phyloP scores from a whole-genome alignment of 2,113 vertebrate species.

The Megalops atlanticus region DNA sequence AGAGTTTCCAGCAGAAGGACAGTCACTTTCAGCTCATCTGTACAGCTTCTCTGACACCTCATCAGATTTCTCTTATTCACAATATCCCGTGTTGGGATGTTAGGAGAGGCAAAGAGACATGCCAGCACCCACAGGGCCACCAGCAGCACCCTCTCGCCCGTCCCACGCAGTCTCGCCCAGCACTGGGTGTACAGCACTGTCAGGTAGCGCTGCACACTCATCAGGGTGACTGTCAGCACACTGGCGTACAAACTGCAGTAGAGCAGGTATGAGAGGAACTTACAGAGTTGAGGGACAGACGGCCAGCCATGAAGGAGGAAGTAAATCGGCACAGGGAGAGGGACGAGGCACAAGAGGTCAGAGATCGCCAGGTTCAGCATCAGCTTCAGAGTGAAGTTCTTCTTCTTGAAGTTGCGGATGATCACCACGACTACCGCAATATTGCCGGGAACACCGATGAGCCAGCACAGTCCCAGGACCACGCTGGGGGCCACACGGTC shows the following conservation, averaged over 20 bases:
- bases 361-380: no score
- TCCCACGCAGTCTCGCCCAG: no score
- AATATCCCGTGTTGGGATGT: constrained; percentile 51
- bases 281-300: constrained; percentile 66
- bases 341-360: no score
- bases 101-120: constrained; percentile 46
- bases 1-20: constrained; percentile 62
- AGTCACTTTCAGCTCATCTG: background rate
- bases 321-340: constrained; percentile 75
- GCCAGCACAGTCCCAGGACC: constrained; percentile 49
- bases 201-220: no score
- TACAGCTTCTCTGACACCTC: no score
- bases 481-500: no score
- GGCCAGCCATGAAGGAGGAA: constrained; percentile 60
- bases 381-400: constrained; percentile 60
- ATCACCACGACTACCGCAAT: constrained; percentile 61
- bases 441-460: constrained; percentile 68
- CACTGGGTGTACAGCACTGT: no score
- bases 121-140: constrained; percentile 51
- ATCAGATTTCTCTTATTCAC: fast-evolving
- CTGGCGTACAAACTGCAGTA: constrained; percentile 70
- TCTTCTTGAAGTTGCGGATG: constrained; percentile 49
- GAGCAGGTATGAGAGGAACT: constrained; percentile 55
- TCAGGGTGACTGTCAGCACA: no score
- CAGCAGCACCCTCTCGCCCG: no score